Evolutionary conservation across 2,113 vertebrate genomes (phyloP).

Genomic region (Cryptotis parvus): DNA sequence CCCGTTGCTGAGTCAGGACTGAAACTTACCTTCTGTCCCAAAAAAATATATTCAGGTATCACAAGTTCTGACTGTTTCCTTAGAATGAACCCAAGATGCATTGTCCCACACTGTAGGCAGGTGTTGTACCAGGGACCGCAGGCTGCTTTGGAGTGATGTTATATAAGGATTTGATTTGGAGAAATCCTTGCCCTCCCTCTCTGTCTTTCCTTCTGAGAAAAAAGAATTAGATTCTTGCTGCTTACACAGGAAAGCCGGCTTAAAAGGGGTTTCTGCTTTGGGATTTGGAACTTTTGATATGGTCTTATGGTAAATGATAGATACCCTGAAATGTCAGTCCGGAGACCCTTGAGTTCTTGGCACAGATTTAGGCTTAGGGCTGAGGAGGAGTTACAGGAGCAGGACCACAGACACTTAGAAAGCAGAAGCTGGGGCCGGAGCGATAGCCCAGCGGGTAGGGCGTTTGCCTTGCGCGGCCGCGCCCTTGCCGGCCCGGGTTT

Average conservation of each 20-base stretch:
- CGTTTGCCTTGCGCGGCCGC: no score
- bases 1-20: conserved; percentile 86
- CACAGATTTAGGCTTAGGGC: not conserved
- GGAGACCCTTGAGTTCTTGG: conserved; percentile 24
- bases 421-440: no score
- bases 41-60: conserved; percentile 93
- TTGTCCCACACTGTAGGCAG: not conserved
- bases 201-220: not conserved
- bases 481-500: no score
- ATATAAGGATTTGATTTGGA: conserved; percentile 21
- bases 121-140: not conserved
- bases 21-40: conserved; percentile 92
- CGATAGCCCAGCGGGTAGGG: no score
- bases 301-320: conserved; percentile 1
- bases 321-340: not conserved
- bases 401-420: conserved; percentile 48
- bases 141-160: not conserved
- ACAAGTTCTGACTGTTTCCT: not conserved
- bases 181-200: not conserved
- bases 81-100: not conserved
- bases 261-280: conserved; percentile 38
- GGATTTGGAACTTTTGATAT: conserved; percentile 35
- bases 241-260: not conserved
- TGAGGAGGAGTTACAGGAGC: conserved; percentile 19
- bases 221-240: not conserved